Base-by-base conservation (phyloP, 2,888 invertebrate genomes). In the Apamea monoglypha region DNA sequence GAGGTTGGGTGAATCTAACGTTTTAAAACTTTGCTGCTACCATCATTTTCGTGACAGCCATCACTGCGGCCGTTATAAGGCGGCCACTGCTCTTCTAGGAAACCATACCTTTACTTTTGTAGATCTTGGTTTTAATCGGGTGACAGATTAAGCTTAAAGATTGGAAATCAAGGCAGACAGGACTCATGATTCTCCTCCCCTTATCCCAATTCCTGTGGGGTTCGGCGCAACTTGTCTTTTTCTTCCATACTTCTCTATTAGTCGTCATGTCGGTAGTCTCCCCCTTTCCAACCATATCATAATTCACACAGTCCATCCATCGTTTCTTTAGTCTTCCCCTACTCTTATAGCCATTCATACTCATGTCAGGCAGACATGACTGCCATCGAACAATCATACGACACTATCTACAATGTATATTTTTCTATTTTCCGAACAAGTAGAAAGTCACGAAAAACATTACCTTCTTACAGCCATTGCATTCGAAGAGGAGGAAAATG, bases 401-500 rank as follows among this genome's bases (percentile, higher is more conserved):
- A 16, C 5, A 32, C 5, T 53, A 21, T 70, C 25, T 53, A 10
- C 25, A 25, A 21, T 50, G 25, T 53, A 53, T 32, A 47, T 47
- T 16, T 36, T 32, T 36, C 36, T 36, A n/a, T 56, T 10, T 53
- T 53, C 36, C 7, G 36, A 59, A 1, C 1, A 59, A 3, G 12
- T 18, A 36, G 25, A 18, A 71, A 59, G 36, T 56, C 59, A 71
- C 36, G 59, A 59, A 71, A 71, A 18, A 36, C 36, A 59, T 59
- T 71, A 59, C 59, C 59, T 71, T 56, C 36, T 56, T 71, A 36
- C 6, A n/a, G 18, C 18, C n/a, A 59, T 59, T 71, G 59, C 36
- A 71, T 59, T 71, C 7, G 12, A 2, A 59, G 12, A 36, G 36
- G 4, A 59, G n/a, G 59, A 59, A 59, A 71, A 71, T 36, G 36